Percentiles rank a stretch among this genome's conserved stretches.
phyloP scores from a whole-genome alignment of 2,888 invertebrate species.

The Sepiola atlantica region DNA sequence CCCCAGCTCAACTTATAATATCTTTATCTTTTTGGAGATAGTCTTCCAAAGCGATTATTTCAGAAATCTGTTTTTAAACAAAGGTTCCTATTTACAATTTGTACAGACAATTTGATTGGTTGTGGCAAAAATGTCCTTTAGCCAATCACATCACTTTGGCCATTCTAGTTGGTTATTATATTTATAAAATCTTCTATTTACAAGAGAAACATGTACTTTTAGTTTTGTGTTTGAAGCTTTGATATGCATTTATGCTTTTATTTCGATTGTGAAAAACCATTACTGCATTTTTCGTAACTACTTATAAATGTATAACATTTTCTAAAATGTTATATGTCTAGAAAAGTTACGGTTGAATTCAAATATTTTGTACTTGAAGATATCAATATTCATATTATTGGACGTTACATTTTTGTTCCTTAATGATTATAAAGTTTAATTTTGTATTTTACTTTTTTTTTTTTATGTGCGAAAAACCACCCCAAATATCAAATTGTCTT shows the following conservation, averaged over 20 bases:
- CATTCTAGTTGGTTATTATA: background rate
- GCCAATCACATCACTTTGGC: too few relatives aligned
- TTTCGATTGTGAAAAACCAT: background rate
- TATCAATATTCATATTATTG: constrained; percentile 32
- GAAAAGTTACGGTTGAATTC: too few relatives aligned
- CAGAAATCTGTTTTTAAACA: background rate
- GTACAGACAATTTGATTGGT: too few relatives aligned
- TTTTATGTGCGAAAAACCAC: background rate
- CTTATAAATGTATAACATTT: background rate
- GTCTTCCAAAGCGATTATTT: background rate
- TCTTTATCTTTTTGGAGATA: background rate
- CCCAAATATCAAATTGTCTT: background rate
- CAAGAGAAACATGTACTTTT: background rate
- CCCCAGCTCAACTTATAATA: too few relatives aligned
- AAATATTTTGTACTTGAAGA: background rate
- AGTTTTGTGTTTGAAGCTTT: background rate
- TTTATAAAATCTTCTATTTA: background rate
- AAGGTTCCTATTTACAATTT: background rate
- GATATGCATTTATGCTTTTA: background rate
- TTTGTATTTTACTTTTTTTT: background rate
- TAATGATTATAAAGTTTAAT: background rate
- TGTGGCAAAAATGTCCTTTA: too few relatives aligned
- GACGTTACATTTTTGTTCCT: background rate
- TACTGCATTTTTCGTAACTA: background rate
- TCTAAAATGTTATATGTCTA: background rate